phyloP scores from a whole-genome alignment of 1,140 invertebrate species.

The Heliconius melpomene region DNA sequence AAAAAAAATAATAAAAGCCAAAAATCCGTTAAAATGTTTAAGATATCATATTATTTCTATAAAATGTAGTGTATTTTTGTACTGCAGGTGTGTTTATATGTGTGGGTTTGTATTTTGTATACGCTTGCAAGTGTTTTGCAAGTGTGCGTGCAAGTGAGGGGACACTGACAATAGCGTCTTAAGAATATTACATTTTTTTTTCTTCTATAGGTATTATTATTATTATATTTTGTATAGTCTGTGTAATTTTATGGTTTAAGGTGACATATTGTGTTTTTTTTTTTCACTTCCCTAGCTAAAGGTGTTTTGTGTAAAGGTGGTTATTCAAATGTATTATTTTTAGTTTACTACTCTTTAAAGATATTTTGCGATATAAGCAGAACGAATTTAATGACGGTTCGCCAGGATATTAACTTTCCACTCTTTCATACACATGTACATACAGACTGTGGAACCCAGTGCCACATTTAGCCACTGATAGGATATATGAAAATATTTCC shows the following conservation, averaged over 20 bases:
- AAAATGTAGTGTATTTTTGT: no score
- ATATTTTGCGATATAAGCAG: not conserved
- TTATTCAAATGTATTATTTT: not conserved
- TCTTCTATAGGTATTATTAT: not conserved
- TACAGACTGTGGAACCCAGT: no score
- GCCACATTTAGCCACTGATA: no score
- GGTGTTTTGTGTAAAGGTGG: not conserved
- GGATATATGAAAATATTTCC: no score
- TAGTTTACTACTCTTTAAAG: not conserved
- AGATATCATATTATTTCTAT: no score
- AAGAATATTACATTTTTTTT: not conserved
- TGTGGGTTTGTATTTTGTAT: not conserved
- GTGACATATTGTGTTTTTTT: slow-evolving; percentile 8
- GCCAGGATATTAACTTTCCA: no score
- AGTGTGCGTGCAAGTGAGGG: slow-evolving; percentile 7
- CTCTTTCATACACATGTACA: no score
- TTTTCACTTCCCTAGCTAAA: slow-evolving; percentile 2
- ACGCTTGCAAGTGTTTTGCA: not conserved
- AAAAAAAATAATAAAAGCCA: no score
- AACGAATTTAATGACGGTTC: not conserved
- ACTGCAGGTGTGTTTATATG: not conserved
- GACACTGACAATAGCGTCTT: slow-evolving; percentile 4
- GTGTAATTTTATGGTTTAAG: slow-evolving; percentile 9
- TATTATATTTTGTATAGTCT: slow-evolving; percentile 1
- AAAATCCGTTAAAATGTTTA: no score